Conservation (phyloP, 2,888 invertebrate species). For the Atrina japonica region DNA sequence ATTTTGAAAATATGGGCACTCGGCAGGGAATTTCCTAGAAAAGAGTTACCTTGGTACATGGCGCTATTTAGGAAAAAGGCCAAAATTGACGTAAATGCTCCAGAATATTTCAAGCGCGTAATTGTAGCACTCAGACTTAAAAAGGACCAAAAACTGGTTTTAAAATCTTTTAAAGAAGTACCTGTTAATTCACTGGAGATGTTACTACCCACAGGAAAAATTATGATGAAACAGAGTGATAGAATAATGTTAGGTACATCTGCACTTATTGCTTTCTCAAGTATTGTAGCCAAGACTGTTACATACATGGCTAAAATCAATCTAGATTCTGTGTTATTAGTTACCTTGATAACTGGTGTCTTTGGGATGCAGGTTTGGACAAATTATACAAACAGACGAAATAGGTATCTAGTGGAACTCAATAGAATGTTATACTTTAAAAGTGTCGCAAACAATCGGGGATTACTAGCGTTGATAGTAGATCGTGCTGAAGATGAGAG, state of each 20-base stretch:
- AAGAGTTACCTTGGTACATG: conserved; percentile 56
- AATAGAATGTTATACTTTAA: conserved; percentile 77
- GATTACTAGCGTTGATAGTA: conserved; percentile 76
- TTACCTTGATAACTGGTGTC: conserved; percentile 65
- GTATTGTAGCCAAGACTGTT: conserved; percentile 73
- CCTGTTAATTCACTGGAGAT: conserved; percentile 75
- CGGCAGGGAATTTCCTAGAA: conserved; percentile 68
- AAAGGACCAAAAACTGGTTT: conserved; percentile 76
- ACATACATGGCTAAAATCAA: conserved; percentile 66
- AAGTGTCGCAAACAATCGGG: conserved; percentile 78
- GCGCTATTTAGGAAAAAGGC: conserved; percentile 47
- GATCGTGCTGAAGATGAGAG: conserved; percentile 79
- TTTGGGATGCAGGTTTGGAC: conserved; percentile 67
- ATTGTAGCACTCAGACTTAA: conserved; percentile 77
- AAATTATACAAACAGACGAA: conserved; percentile 71
- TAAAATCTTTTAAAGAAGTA: conserved; percentile 79
- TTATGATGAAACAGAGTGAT: conserved; percentile 71
- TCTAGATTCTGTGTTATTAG: conserved; percentile 69
- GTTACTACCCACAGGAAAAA: conserved; percentile 76
- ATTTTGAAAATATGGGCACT: conserved; percentile 78
- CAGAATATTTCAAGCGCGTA: conserved; percentile 77
- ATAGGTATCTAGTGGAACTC: conserved; percentile 73
- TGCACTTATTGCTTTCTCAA: conserved; percentile 57
- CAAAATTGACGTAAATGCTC: conserved; percentile 47
- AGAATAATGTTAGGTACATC: conserved; percentile 66